A percentile compares a stretch with the other conserved stretches of the same genome.
Evolutionary conservation across 2,888 invertebrate species (phyloP).

Genomic region (Geotrupes spiniger): DNA sequence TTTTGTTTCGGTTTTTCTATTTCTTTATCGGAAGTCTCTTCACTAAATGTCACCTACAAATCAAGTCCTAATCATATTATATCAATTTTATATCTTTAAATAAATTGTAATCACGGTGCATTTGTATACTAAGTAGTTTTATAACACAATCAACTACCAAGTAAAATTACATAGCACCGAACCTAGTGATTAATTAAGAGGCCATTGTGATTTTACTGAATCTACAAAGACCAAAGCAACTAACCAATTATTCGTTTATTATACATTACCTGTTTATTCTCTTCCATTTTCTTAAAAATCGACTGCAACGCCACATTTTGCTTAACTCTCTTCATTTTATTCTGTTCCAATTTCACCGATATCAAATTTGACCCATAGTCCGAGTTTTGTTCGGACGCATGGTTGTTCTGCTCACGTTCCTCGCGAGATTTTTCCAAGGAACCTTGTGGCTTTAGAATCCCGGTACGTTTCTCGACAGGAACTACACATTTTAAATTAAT

Average conservation of each 20-base stretch:
- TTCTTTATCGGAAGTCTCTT: conserved; percentile 36
- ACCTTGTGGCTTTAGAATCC: conserved; percentile 71
- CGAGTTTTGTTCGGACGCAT: not conserved
- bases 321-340: conserved; percentile 53
- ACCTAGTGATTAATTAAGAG: no score
- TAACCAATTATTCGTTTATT: no score
- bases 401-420: conserved; percentile 52
- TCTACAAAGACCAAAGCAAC: no score
- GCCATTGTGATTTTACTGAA: no score
- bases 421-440: conserved; percentile 66
- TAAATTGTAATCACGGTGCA: no score
- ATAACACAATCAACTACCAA: no score
- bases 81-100: not conserved
- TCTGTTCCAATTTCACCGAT: conserved; percentile 23
- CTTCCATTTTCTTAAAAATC: conserved; percentile 69
- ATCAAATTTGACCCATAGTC: conserved; percentile 23
- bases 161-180: no score
- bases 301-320: conserved; percentile 81
- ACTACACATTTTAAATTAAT: conserved; percentile 5
- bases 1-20: conserved; percentile 36
- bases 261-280: conserved; percentile 61
- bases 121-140: no score
- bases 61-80: conserved; percentile 4
- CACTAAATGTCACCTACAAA: conserved; percentile 46
- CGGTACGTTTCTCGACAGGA: conserved; percentile 45